These are phyloP conservation scores for Paratilapia polleni DNA, from an alignment of 2,113 vertebrate genomes.

Conservation along the genomic window DNA sequence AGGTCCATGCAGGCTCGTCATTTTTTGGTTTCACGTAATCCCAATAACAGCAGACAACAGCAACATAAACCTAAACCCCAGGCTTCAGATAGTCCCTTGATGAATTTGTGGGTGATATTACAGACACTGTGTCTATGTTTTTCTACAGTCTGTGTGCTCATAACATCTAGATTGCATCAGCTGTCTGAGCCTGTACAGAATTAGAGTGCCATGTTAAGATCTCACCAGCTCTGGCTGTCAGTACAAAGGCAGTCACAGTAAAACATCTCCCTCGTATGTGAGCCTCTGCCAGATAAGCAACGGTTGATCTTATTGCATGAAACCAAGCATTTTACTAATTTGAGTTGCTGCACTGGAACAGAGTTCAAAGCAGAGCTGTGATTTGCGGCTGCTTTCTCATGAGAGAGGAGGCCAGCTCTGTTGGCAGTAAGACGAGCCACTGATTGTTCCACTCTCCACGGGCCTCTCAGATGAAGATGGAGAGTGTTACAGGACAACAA, in stretches of 20 bases:
- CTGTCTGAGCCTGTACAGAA: slow-evolving; percentile 54
- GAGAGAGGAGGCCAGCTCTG: slow-evolving; percentile 55
- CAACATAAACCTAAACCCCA: neutral
- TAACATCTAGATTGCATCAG: slow-evolving; percentile 40
- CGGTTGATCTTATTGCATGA: slow-evolving; percentile 62
- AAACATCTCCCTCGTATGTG: slow-evolving; percentile 44
- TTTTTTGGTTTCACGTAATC: neutral
- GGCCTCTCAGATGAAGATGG: slow-evolving; percentile 65
- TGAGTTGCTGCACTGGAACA: slow-evolving; percentile 72
- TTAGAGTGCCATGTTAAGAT: slow-evolving; percentile 50
- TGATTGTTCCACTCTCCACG: slow-evolving; percentile 73
- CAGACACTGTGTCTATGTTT: slow-evolving; percentile 27
- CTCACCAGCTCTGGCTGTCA: slow-evolving; percentile 54
- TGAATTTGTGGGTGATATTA: neutral
- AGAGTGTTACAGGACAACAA: slow-evolving; percentile 69
- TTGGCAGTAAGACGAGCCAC: slow-evolving; percentile 65
- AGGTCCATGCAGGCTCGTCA: neutral
- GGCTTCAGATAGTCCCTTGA: slow-evolving; percentile 17
- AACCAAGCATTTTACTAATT: slow-evolving; percentile 75
- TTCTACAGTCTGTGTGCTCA: slow-evolving; percentile 19
- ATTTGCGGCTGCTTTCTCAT: slow-evolving; percentile 61
- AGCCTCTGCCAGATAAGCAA: slow-evolving; percentile 68
- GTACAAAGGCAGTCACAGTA: slow-evolving; percentile 57
- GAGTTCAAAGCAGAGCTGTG: slow-evolving; percentile 73
- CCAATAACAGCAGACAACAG: neutral